A percentile compares a stretch with the other conserved stretches of the same genome.
These are phyloP conservation scores for Artibeus lituratus DNA, from an alignment of 2,797 vertebrate genomes.

Conservation along the genomic window DNA sequence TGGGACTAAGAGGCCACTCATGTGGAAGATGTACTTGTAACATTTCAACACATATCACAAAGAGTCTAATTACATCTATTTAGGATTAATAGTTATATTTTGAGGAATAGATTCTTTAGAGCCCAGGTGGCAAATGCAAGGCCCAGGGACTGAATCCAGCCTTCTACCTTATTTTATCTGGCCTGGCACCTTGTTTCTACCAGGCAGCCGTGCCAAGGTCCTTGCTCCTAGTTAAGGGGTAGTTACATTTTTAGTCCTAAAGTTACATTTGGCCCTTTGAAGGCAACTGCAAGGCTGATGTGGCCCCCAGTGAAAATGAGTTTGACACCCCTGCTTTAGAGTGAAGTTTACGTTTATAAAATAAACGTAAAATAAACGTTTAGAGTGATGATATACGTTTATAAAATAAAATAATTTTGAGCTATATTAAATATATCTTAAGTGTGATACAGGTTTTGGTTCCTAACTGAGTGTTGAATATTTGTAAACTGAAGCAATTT, in stretches of 20 bases:
- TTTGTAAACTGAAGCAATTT: neutral
- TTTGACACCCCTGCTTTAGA: neutral
- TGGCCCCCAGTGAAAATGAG: too few species aligned
- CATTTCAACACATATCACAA: neutral
- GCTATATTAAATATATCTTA: neutral
- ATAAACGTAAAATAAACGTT: too few species aligned
- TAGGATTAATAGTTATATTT: slow-evolving; percentile 37
- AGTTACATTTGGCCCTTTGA: too few species aligned
- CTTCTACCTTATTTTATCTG: too few species aligned
- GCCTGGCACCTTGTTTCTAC: too few species aligned
- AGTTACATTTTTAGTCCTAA: too few species aligned
- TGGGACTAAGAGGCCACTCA: neutral
- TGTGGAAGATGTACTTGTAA: neutral
- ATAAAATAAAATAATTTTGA: neutral
- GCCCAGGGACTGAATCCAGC: too few species aligned
- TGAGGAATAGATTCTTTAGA: slow-evolving; percentile 8
- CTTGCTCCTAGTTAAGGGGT: too few species aligned
- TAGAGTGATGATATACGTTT: neutral
- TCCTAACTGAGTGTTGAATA: neutral
- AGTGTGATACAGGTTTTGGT: neutral
- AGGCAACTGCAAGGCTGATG: too few species aligned
- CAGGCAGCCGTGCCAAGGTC: too few species aligned
- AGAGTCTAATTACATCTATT: neutral
- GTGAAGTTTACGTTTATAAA: neutral
- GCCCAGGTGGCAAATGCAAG: too few species aligned